phyloP scores from a whole-genome alignment of 2,113 vertebrate species.

The Grallaria varia region DNA sequence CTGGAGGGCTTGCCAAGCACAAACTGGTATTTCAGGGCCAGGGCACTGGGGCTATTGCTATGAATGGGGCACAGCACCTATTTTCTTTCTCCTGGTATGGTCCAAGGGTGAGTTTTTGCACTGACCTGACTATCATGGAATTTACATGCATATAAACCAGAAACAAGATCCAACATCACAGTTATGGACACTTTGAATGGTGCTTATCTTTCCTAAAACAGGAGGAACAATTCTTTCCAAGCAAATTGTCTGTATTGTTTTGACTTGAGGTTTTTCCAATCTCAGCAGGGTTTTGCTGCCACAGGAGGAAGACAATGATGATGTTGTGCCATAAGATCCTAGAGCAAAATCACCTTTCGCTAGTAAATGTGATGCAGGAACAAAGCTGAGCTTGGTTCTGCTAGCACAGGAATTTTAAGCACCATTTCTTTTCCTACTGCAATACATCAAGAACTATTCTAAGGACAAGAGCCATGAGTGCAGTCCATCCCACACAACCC shows the following conservation, averaged over 20 bases:
- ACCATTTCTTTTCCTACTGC: background rate
- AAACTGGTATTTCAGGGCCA: background rate
- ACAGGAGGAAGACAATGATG: background rate
- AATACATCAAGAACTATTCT: background rate
- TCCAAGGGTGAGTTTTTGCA: background rate
- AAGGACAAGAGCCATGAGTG: background rate
- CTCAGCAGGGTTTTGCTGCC: background rate
- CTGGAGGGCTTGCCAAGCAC: background rate
- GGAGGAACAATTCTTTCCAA: background rate
- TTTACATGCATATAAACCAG: background rate
- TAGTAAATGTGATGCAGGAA: background rate
- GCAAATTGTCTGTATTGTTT: background rate
- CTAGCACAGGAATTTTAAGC: background rate
- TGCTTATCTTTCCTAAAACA: background rate
- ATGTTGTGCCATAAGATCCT: rapidly evolving
- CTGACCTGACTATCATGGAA: background rate
- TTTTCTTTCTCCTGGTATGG: background rate
- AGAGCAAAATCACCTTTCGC: background rate
- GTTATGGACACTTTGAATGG: background rate
- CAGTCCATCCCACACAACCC: background rate
- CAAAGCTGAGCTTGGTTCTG: background rate
- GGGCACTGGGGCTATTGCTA: background rate
- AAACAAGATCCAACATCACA: background rate
- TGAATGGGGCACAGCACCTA: background rate
- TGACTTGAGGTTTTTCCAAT: background rate